phyloP scores from a whole-genome alignment of 2,113 vertebrate species.

The Pollachius pollachius region DNA sequence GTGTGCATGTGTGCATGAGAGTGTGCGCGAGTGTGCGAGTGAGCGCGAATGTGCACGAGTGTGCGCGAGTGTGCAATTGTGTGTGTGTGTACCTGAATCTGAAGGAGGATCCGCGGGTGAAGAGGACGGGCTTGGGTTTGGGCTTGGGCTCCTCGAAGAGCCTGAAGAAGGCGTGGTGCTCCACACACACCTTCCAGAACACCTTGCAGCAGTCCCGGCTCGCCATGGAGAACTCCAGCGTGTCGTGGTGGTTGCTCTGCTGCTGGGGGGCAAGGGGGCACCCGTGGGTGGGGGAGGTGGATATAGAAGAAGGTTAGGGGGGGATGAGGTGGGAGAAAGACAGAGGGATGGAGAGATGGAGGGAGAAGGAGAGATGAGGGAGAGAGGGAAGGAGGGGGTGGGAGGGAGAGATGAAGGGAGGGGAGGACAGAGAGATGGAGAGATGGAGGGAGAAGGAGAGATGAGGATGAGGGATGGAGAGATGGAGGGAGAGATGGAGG shows the following conservation, averaged over 20 bases:
- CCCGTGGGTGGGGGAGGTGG: neutral
- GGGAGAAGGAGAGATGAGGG: neutral
- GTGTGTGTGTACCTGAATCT: slow-evolving; percentile 82
- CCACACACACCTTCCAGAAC: slow-evolving; percentile 97
- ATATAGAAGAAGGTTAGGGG: neutral
- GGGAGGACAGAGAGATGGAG: neutral
- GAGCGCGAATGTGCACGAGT: too few relatives aligned
- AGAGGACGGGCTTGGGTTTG: slow-evolving; percentile 92
- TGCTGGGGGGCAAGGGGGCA: slow-evolving; percentile 21
- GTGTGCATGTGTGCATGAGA: neutral
- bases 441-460: neutral
- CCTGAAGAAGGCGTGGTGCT: slow-evolving; percentile 95
- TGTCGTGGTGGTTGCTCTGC: slow-evolving; percentile 89
- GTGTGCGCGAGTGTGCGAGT: neutral
- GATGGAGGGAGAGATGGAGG: neutral
- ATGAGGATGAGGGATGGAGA: neutral
- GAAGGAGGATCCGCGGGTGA: slow-evolving; percentile 93
- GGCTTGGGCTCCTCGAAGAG: slow-evolving; percentile 95
- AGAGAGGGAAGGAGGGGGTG: neutral
- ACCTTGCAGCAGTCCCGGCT: slow-evolving; percentile 93
- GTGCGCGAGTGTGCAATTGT: neutral
- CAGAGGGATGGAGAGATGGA: neutral
- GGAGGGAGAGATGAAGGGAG: neutral
- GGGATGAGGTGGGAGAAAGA: neutral
- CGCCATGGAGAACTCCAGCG: slow-evolving; percentile 92